Evolutionary conservation across 2,888 invertebrate species (phyloP).

Genomic region (Nemapogon koenigi): DNA sequence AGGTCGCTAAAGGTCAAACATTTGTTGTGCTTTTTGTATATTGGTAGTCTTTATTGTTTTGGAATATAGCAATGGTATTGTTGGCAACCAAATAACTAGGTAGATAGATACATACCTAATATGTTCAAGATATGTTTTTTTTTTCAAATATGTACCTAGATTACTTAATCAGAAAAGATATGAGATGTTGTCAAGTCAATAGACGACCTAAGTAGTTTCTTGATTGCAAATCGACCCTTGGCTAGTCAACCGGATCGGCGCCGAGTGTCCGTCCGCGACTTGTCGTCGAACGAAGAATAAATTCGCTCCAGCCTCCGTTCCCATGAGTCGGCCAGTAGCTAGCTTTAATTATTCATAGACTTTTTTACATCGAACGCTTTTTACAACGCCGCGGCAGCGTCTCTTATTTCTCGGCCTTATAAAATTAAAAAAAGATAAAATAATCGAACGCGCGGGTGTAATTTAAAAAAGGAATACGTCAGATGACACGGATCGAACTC

Average conservation of each 20-base stretch:
- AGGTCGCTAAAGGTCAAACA: constrained; percentile 36
- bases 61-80: no score
- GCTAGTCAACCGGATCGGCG: constrained; percentile 31
- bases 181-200: no score
- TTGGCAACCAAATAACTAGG: no score
- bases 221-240: constrained; percentile 61
- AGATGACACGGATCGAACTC: constrained; percentile 66
- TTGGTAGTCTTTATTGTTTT: no score
- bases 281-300: constrained; percentile 50
- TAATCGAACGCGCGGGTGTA: constrained; percentile 48
- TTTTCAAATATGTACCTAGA: no score
- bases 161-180: no score
- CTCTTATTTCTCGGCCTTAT: constrained; percentile 30
- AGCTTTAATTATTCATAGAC: constrained; percentile 64
- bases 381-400: constrained; percentile 48
- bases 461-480: constrained; percentile 64
- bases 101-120: no score
- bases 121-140: no score
- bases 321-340: constrained; percentile 63
- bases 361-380: constrained; percentile 59
- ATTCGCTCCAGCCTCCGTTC: constrained; percentile 34
- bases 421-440: constrained; percentile 55
- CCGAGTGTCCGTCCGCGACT: constrained; percentile 29
- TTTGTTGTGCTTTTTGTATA: no score
- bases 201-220: no score